Conservation (phyloP, 2,888 invertebrate species). For the Sepioteuthis lessoniana region DNA sequence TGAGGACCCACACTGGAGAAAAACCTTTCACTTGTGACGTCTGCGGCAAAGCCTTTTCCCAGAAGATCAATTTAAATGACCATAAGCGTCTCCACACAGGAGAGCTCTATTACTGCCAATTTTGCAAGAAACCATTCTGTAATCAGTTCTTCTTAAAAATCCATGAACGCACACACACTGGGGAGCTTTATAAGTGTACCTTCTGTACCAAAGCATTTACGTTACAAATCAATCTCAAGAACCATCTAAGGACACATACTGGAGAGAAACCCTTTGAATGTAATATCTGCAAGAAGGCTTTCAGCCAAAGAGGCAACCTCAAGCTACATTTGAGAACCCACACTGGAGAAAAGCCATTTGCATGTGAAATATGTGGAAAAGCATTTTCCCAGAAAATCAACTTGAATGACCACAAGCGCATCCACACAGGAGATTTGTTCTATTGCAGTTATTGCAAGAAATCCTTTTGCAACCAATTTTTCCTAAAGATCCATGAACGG, state of each 20-base stretch:
- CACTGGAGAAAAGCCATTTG: constrained; percentile 25
- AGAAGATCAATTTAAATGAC: constrained; percentile 45
- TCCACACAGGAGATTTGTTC: constrained; percentile 38
- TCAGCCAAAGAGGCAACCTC: not conserved
- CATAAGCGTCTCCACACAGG: constrained; percentile 43
- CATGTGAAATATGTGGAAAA: not conserved
- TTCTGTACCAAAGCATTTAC: constrained; percentile 42
- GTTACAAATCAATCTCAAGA: not conserved
- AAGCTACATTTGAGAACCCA: constrained; percentile 43
- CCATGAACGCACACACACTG: constrained; percentile 40
- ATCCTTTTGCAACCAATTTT: constrained; percentile 42
- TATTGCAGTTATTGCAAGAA: constrained; percentile 43
- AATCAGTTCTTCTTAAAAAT: constrained; percentile 44
- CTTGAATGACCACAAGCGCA: not conserved
- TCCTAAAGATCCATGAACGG: constrained; percentile 43
- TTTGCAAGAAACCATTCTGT: constrained; percentile 25
- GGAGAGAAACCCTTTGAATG: constrained; percentile 39
- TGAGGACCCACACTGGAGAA: constrained; percentile 38
- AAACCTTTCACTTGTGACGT: constrained; percentile 45
- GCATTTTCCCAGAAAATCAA: constrained; percentile 35
- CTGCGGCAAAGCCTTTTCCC: constrained; percentile 43
- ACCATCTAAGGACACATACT: constrained; percentile 41
- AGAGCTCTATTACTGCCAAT: constrained; percentile 46
- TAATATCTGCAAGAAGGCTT: not conserved
- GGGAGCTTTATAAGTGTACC: constrained; percentile 36